Conservation (phyloP, 2,888 invertebrate species). For the Belgica antarctica region DNA sequence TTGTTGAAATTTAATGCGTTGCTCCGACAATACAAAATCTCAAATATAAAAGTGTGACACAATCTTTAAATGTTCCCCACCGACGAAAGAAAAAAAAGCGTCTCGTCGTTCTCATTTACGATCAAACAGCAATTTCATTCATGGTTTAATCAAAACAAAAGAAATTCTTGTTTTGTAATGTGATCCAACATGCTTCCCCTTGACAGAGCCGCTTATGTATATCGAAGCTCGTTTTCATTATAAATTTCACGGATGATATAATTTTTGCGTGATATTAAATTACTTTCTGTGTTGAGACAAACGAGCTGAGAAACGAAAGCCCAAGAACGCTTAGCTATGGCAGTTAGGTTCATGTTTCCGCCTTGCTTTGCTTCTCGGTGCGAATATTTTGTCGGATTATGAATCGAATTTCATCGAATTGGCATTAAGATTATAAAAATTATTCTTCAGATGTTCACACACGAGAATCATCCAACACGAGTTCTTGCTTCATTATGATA, state of each 20-base stretch:
- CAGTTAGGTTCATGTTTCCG: too few species aligned
- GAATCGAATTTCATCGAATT: background rate
- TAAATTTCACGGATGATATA: conserved; percentile 41
- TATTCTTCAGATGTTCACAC: background rate
- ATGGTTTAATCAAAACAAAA: conserved; percentile 31
- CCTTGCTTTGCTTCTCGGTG: background rate
- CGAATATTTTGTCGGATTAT: background rate
- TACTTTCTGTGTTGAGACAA: conserved; percentile 3
- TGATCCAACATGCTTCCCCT: conserved; percentile 17
- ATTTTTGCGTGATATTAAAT: conserved; percentile 37
- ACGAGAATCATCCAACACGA: background rate
- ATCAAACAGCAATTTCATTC: conserved; percentile 24
- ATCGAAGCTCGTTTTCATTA: conserved; percentile 27
- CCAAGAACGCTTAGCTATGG: too few species aligned
- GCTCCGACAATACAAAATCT: too few species aligned
- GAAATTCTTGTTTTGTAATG: conserved; percentile 30
- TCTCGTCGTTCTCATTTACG: background rate
- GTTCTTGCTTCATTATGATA: background rate
- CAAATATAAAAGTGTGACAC: too few species aligned
- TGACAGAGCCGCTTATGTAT: background rate
- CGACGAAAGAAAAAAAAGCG: background rate
- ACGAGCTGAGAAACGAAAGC: background rate
- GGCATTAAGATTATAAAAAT: background rate
- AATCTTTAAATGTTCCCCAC: too few species aligned
- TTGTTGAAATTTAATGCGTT: too few species aligned